Evolutionary conservation across 2,888 invertebrate genomes (phyloP), one percentile per base, ranked within the genome.

Genomic region (Coremacera marginata): DNA sequence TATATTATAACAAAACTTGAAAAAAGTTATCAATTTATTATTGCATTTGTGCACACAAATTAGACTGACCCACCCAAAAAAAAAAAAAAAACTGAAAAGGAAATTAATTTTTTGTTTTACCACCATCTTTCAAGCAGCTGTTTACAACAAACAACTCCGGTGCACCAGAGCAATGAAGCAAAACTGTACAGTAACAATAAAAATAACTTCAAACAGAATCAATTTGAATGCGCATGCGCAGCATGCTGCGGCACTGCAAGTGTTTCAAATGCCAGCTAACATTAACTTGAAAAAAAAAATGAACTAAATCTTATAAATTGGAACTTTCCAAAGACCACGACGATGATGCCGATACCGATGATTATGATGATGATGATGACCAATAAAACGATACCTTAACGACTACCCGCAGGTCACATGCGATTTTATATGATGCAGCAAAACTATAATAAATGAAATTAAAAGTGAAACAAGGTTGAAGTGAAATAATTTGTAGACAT

Each of bases 51-150:
- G 44, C 11, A 44, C 55, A 55, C 22, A 22, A 22, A 55, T 55
- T 19, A 55, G 55, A 55, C 44, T 7, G 55, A 19, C 22, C 55
- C 55, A 55, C 55, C 55, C 19, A 19, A 19, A 55, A n/a, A n/a
- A 55, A 7, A 55, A 5, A 55, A 55, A 55, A n/a, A 19, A 19
- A 55, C 3, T 55, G 22, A 55, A 55, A 22, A 19, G 5, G 55
- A 55, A 55, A 55, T 55, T 8, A 55, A 19, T 55, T 55, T 44
- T 44, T 37, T 37, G 31, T 37, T 44, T 19, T 55, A 22, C 55
- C 55, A 55, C n/a, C 55, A 55, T 55, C 55, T 55, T 55, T 55
- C 5, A n/a, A 55, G 55, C n/a, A 55, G 22, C 55, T 55, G n/a
- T n/a, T 19, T 55, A 22, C 55, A 55, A 19, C 19, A 19, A 19